Base-by-base conservation (phyloP, 2,888 invertebrate genomes). In the Selenia dentaria region DNA sequence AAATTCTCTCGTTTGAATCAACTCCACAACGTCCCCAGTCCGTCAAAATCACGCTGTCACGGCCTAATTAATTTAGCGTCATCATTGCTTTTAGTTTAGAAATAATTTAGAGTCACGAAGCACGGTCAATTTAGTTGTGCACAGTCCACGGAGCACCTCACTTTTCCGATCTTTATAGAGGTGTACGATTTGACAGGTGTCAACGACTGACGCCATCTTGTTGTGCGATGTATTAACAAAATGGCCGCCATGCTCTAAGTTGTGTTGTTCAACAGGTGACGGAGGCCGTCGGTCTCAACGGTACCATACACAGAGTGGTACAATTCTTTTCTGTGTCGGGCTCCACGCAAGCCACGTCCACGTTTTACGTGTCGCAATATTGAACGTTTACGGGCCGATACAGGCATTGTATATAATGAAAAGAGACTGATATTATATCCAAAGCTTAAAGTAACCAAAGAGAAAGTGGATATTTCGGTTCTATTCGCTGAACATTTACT, bases 341-440 rank as follows among this genome's bases (percentile, higher is more conserved):
- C 86, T 91, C 92, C 71, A 83, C 92, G 75, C 91, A 92, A 83
- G 92, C 92, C 89, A 91, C 91, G 56, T 92, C 92, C 75, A 92
- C 92, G 82, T 92, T 92, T 92, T 92, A 92, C 86, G 92, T 92
- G 78, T 92, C 92, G 75, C 91, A 92, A 79, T 92, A 91, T 82
- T 92, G 88, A 91, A 67, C 63, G 73, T 68, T 79, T 62, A 66
- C 67, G 65, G 70, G 64, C 70, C 51, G 51, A 70, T 67, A 67
- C 67, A 67, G 74, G 75, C 67, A 36, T 78, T 90, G 90, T 89
- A 89, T 72, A 90, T 89, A 79, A 79, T 78, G 83, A 86, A 74
- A 81, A 81, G 78, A 87, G 87, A 89, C 88, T 87, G 88, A 86
- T 71, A 74, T 74, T 64, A 74, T 86, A 83, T 83, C 87, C 85